Evolutionary conservation across 1,140 invertebrate genomes (phyloP), one percentile per base, ranked within the genome.

Genomic region (Ooceraea biroi): DNA sequence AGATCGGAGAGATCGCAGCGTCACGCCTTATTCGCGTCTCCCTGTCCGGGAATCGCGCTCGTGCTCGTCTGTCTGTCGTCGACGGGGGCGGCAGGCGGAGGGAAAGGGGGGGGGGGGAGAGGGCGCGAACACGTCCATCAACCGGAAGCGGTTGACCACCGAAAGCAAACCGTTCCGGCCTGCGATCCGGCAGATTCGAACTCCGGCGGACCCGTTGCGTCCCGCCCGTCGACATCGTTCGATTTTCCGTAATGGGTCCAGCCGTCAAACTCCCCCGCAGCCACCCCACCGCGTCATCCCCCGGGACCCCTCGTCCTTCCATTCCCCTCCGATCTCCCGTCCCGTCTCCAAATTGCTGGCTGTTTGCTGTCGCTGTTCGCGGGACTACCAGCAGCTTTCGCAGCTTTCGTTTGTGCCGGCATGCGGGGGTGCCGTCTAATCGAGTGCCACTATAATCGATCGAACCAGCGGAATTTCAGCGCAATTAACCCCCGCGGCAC

Each of bases 221-320:
- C 36, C 63, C 61, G 48, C 44, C 65, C 74, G 52, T 77, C 72
- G 71, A 44, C 72, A 65, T 83, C 71, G 86, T 88, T 86, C 88
- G 88, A 90, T 89, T 90, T 89, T 82, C 73, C 82, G 84, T 87
- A 87, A 89, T 88, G 76, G 80, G 27, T 86, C 82, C 71, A 65
- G 63, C 50, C 69, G 50, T 84, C 89, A 82, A 88, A 88, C 57
- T 74, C 50, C 69, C 36, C 52, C 76, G 76, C 22, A 78, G 22
- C 27, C 44, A 36, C 36, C 50, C 63, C 50, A 71, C 82, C 48
- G 60, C 83, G 66, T 14, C 50, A 36, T 1, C 41, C 10, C 12
- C 11, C 52, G n/a, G 44, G 46, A 83, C 71, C n/a, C n/a, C n/a
- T n/a, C n/a, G n/a, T n/a, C n/a, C n/a, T n/a, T n/a, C n/a, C n/a